Evolutionary conservation across 2,113 vertebrate genomes (phyloP), one percentile per base, ranked within the genome.

Genomic region (Eclectus roratus): DNA sequence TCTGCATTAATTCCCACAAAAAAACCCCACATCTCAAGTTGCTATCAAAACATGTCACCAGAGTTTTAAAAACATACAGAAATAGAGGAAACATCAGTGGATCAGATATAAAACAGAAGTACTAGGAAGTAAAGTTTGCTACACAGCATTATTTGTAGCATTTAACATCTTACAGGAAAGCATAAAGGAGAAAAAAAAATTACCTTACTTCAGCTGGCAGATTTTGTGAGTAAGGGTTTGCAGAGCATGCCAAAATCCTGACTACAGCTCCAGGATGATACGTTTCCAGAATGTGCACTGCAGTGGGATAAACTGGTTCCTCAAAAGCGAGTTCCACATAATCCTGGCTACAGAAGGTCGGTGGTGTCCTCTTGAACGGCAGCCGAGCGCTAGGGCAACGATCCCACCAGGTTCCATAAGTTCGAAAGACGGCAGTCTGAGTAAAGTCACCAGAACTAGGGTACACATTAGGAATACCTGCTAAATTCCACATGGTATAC

Each of bases 401-500:
- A 97, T 99, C 98, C 99, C 99, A 99, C 99, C 99, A 99, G 1
- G 96, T 98, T 20, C 99, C 99, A 0, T 99, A 99, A 80, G 98
- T 99, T 93, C 99, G 98, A 97, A 99, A 99, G 43, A 99, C 99
- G 3, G 99, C 99, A 1, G 99, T 99, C 97, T 99, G 99, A 23
- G 99, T 99, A 58, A 99, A 99, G 97, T 99, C 99, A 41, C 99
- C 99, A 16, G 99, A 99, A 97, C 99, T 99, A 35, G 99, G 99
- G 96, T 99, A 99, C 56, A 99, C 99, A 1, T 99, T 99, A 53
- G 99, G 99, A 61, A 98, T 98, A 44, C 99, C 99, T 5, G 99
- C 99, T 97, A 99, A 97, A 97, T 99, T 99, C 99, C 99, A 99
- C 99, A 99, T 99, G 77, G 99, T 99, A 47, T 99, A 99, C 0